These are phyloP conservation scores for Iphiclides podalirius DNA, from an alignment of 2,888 invertebrate species.

Conservation along the genomic window DNA sequence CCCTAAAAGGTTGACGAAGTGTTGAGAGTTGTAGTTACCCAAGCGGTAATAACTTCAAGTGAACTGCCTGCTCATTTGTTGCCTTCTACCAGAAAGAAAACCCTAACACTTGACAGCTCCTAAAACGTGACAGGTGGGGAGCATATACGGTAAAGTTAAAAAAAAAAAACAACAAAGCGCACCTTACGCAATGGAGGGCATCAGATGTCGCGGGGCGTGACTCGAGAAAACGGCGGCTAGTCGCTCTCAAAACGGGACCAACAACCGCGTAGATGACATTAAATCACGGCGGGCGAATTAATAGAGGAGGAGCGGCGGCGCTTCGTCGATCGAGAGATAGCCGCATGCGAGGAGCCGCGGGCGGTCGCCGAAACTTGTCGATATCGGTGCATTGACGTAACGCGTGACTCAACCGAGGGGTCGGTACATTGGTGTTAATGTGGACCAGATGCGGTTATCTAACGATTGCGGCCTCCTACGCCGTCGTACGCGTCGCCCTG, in stretches of 20 bases:
- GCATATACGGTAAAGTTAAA: too few species aligned
- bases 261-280: constrained; percentile 12
- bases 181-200: neutral
- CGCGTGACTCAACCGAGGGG: constrained; percentile 54
- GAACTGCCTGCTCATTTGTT: too few species aligned
- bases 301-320: constrained; percentile 17
- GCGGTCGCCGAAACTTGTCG: constrained; percentile 22
- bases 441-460: constrained; percentile 67
- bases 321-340: constrained; percentile 27
- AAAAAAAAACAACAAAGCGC: too few species aligned
- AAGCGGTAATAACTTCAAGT: too few species aligned
- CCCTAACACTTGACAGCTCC: too few species aligned
- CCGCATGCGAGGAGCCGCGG: constrained; percentile 32
- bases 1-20: too few species aligned
- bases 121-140: too few species aligned
- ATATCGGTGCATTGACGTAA: constrained; percentile 28
- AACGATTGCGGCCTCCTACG: constrained; percentile 67
- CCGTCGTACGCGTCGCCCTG: constrained; percentile 46
- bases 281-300: constrained; percentile 17
- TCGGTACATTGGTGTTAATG: too few species aligned
- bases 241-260: neutral
- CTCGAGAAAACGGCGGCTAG: neutral
- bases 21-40: too few species aligned
- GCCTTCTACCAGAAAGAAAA: too few species aligned
- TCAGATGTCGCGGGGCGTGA: constrained; percentile 8